Percentiles rank a stretch among this genome's conserved stretches.
Evolutionary conservation across 2,888 invertebrate species (phyloP).

Genomic region (Helleia helle): DNA sequence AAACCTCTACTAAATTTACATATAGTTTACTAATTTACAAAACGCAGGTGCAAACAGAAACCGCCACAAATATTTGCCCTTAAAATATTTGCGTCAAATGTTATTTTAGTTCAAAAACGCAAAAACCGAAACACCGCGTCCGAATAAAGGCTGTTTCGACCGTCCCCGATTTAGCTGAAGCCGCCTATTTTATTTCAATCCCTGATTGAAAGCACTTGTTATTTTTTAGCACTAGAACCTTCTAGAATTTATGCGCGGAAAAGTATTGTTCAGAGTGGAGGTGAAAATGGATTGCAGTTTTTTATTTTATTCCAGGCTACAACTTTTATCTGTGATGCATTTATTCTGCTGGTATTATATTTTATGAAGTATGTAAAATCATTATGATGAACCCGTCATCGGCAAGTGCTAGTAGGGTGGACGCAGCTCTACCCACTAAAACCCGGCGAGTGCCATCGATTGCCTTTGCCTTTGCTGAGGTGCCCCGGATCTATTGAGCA

Average conservation of each 20-base stretch:
- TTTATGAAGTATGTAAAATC: too few relatives aligned
- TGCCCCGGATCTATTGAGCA: too few relatives aligned
- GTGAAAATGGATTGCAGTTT: background rate
- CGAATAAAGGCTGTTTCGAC: slow-evolving; percentile 4
- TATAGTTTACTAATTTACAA: slow-evolving; percentile 4
- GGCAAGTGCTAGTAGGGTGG: too few relatives aligned
- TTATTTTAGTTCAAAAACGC: slow-evolving; percentile 9
- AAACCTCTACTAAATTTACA: background rate
- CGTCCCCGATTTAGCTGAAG: slow-evolving; percentile 3
- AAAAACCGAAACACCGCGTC: slow-evolving; percentile 4
- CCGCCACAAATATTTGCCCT: slow-evolving; percentile 11
- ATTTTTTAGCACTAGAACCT: background rate
- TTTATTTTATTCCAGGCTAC: too few relatives aligned
- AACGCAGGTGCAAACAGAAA: slow-evolving; percentile 8
- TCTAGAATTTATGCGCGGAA: slow-evolving; percentile 1
- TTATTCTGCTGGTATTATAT: too few relatives aligned
- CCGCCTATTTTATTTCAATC: slow-evolving; percentile 8
- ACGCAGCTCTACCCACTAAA: too few relatives aligned
- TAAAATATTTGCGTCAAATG: slow-evolving; percentile 11
- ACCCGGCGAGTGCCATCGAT: too few relatives aligned
- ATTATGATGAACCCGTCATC: too few relatives aligned
- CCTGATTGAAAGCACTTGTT: slow-evolving; percentile 11
- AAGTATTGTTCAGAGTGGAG: background rate
- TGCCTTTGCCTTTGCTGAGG: too few relatives aligned
- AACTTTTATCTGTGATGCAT: too few relatives aligned